phyloP scores from a whole-genome alignment of 2,888 invertebrate species.

The Tetramorium bicarinatum region DNA sequence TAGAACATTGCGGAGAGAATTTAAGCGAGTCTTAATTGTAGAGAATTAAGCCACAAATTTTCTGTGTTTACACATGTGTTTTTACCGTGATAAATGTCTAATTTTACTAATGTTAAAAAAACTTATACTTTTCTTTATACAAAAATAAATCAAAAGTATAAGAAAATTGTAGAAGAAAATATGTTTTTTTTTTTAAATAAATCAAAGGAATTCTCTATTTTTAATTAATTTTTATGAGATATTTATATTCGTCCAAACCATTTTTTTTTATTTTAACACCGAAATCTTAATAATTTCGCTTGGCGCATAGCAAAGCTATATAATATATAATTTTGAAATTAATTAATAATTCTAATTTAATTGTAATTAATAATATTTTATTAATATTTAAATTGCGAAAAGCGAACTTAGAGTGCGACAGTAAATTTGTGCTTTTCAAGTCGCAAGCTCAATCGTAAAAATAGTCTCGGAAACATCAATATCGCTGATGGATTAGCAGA shows the following conservation, averaged over 20 bases:
- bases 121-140: neutral
- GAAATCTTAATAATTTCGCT: neutral
- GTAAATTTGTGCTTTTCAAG: slow-evolving; percentile 17
- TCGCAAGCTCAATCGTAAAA: slow-evolving; percentile 18
- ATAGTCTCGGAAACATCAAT: slow-evolving; percentile 31
- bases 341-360: slow-evolving; percentile 13
- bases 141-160: neutral
- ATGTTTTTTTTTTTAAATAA: neutral
- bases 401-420: neutral
- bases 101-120: neutral
- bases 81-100: neutral
- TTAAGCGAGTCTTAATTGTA: neutral
- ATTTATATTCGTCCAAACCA: neutral
- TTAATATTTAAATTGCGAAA: neutral
- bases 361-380: neutral
- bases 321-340: neutral
- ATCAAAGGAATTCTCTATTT: neutral
- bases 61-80: neutral
- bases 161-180: neutral
- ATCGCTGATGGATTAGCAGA: slow-evolving; percentile 13
- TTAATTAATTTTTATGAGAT: neutral
- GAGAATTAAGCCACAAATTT: neutral
- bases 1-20: neutral
- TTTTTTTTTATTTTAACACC: neutral
- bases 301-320: neutral